These are phyloP conservation scores for Mamestra configurata DNA, from an alignment of 1,140 invertebrate genomes.

Conservation along the genomic window DNA sequence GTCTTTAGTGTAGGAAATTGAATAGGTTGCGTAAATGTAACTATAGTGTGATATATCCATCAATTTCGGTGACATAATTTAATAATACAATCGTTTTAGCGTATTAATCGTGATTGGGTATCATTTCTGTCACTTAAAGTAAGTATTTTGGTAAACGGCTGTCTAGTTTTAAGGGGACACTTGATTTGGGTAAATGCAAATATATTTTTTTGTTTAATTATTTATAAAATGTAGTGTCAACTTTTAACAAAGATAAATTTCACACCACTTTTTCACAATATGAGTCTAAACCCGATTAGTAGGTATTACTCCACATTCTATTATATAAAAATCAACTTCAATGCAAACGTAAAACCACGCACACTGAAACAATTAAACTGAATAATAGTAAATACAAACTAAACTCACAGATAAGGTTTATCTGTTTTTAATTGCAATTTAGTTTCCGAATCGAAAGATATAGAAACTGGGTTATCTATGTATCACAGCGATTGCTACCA, in stretches of 20 bases:
- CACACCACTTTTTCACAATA: no score
- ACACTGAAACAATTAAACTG: slow-evolving; percentile 11
- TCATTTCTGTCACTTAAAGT: background rate
- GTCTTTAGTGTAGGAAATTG: background rate
- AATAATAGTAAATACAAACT: background rate
- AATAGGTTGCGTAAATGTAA: background rate
- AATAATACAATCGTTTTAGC: background rate
- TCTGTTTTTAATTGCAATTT: slow-evolving; percentile 29
- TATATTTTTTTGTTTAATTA: no score
- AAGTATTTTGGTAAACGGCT: no score
- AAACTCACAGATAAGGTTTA: slow-evolving; percentile 37
- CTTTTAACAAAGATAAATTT: no score
- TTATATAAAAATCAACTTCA: background rate
- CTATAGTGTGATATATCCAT: slow-evolving; percentile 5
- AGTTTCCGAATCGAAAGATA: slow-evolving; percentile 20
- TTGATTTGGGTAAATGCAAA: no score
- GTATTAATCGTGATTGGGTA: background rate
- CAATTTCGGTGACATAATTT: slow-evolving; percentile 25
- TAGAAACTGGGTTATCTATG: slow-evolving; percentile 34
- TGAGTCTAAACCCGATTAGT: no score
- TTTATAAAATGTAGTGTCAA: no score
- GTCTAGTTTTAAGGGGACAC: no score
- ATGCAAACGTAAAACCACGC: background rate
- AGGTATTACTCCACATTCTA: no score
- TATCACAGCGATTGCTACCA: slow-evolving; percentile 15